phyloP scores from a whole-genome alignment of 30 jellyfish, hydroid and myxozoan species.

The Mastigias papua region DNA sequence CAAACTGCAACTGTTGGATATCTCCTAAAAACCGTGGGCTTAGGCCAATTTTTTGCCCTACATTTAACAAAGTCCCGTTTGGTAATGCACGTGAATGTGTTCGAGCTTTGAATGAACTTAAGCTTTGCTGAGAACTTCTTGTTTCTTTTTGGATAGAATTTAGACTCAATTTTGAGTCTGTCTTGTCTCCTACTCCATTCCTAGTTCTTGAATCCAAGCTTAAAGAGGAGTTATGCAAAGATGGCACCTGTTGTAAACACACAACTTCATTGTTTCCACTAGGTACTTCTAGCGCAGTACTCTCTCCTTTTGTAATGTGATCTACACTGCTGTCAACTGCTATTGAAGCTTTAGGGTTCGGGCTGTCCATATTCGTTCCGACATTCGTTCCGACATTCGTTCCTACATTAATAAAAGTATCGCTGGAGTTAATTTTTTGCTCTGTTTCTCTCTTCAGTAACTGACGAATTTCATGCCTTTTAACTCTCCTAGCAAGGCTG shows the following conservation, averaged over 20 bases:
- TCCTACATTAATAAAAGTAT: neutral
- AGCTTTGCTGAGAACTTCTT: constrained; percentile 31
- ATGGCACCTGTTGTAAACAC: neutral
- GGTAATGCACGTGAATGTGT: too few species aligned
- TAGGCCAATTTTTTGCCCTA: neutral
- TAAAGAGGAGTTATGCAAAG: neutral
- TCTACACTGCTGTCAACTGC: neutral
- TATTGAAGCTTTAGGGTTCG: neutral
- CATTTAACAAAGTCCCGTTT: too few species aligned
- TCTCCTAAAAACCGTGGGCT: neutral
- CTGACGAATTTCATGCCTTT: constrained; percentile 64
- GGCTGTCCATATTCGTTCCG: neutral
- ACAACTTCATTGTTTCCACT: neutral
- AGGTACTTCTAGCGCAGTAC: neutral
- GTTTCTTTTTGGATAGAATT: neutral
- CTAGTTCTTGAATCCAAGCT: neutral
- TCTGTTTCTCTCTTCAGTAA: constrained; percentile 49
- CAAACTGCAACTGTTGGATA: neutral
- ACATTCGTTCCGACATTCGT: neutral
- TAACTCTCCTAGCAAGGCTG: constrained; percentile 49
- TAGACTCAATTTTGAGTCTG: constrained; percentile 7
- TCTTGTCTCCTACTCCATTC: neutral
- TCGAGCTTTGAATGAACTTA: constrained; percentile 18
- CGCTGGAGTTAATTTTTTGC: neutral
- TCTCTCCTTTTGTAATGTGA: neutral